Evolutionary conservation across 1,140 invertebrate species (phyloP).

Genomic region (Dendrolimus kikuchii): DNA sequence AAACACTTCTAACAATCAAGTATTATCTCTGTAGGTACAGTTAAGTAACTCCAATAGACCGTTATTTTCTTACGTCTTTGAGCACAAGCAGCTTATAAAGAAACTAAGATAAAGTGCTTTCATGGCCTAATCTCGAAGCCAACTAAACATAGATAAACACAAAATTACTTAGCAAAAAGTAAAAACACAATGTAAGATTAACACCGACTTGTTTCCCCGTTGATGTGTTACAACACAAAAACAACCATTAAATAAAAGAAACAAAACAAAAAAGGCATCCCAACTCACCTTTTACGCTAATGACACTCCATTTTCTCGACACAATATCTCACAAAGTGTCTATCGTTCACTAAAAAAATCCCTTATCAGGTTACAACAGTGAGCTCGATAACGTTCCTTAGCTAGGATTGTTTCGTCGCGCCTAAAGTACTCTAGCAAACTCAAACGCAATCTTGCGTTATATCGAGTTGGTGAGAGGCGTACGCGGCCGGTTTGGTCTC

Average conservation of each 20-base stretch:
- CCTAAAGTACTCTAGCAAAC: slow-evolving; percentile 3
- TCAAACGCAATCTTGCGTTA: slow-evolving; percentile 23
- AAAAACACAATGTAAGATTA: too few species aligned
- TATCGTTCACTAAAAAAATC: slow-evolving; percentile 21
- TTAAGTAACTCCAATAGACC: too few species aligned
- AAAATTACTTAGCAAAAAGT: too few species aligned
- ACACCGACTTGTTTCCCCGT: background rate
- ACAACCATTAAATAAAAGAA: slow-evolving; percentile 18
- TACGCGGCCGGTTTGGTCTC: slow-evolving; percentile 33
- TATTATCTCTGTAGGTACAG: too few species aligned
- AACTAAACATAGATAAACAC: too few species aligned
- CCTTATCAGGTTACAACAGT: slow-evolving; percentile 18
- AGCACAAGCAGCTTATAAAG: too few species aligned
- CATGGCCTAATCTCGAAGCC: too few species aligned
- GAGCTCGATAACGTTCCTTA: slow-evolving; percentile 20
- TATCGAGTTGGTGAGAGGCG: slow-evolving; percentile 13
- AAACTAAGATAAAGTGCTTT: too few species aligned
- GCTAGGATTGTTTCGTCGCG: background rate
- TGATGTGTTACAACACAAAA: slow-evolving; percentile 17
- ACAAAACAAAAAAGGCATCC: slow-evolving; percentile 11
- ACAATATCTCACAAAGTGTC: slow-evolving; percentile 22
- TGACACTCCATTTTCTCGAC: slow-evolving; percentile 42
- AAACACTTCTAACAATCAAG: too few species aligned
- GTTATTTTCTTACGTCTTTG: too few species aligned
- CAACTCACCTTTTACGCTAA: slow-evolving; percentile 35